phyloP scores from a whole-genome alignment of 2,113 vertebrate species.

The Gila orcuttii region DNA sequence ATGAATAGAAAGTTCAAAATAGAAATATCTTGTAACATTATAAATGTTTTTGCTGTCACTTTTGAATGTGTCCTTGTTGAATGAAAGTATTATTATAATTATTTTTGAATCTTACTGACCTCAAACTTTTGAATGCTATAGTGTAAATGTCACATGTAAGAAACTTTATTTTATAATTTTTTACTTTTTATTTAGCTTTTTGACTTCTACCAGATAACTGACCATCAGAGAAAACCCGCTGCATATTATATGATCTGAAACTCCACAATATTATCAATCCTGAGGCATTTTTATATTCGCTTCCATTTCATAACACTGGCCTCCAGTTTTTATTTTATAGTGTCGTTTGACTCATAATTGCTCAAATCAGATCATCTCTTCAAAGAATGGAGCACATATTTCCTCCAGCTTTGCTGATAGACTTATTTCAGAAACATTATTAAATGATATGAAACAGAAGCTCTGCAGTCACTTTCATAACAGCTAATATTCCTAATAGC shows the following conservation, averaged over 20 bases:
- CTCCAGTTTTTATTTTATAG: neutral
- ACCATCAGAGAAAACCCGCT: neutral
- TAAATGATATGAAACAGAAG: constrained; percentile 32
- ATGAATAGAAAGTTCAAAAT: neutral
- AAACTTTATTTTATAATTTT: neutral
- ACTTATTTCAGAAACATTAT: neutral
- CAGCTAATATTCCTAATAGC: constrained; percentile 43
- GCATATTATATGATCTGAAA: neutral
- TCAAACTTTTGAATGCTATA: neutral
- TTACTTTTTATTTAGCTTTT: too few species aligned
- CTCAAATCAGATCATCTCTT: constrained; percentile 12
- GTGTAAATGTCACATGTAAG: neutral
- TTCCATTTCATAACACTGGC: neutral
- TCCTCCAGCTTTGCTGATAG: neutral
- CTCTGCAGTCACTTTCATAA: constrained; percentile 16
- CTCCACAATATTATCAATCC: neutral
- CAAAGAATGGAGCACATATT: neutral
- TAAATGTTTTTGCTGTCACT: neutral
- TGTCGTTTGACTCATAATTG: constrained; percentile 15
- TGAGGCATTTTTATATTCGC: neutral
- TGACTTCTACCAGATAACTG: neutral
- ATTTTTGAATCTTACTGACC: neutral
- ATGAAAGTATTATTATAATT: neutral
- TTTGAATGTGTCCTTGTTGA: neutral
- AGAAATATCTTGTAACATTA: neutral